Percentiles rank a stretch among this genome's conserved stretches.
These are phyloP conservation scores for Oithona nana DNA, from an alignment of 2,888 invertebrate genomes.

Conservation along the genomic window DNA sequence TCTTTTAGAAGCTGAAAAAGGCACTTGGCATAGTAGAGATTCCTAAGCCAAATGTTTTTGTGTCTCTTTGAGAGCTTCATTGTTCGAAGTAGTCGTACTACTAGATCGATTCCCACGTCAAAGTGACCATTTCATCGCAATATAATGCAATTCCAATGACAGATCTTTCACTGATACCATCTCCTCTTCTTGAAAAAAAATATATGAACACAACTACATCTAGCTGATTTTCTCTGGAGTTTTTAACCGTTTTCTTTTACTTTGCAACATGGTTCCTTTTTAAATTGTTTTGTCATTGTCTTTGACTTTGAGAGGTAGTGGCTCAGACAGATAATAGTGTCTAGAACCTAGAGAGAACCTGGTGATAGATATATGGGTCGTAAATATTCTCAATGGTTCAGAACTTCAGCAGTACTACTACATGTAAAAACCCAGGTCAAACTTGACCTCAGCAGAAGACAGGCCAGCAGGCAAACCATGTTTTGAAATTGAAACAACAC, in stretches of 20 bases:
- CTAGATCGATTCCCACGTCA: not conserved
- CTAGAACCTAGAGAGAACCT: not conserved
- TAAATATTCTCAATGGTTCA: slow-evolving; percentile 1
- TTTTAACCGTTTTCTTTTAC: too few relatives aligned
- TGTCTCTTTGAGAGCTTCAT: not conserved
- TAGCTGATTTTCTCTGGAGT: too few relatives aligned
- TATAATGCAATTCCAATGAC: too few relatives aligned
- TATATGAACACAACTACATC: too few relatives aligned
- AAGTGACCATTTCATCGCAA: not conserved
- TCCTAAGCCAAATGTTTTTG: not conserved
- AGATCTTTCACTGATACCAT: too few relatives aligned
- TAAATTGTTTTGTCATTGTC: not conserved
- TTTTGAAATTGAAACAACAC: too few relatives aligned
- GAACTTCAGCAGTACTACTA: not conserved
- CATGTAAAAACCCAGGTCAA: not conserved
- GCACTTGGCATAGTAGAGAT: not conserved
- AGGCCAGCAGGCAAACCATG: too few relatives aligned
- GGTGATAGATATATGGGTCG: slow-evolving; percentile 10
- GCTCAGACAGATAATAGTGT: not conserved
- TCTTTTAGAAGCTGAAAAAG: not conserved
- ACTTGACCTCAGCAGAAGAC: too few relatives aligned
- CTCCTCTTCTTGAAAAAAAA: too few relatives aligned
- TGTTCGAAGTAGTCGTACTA: not conserved
- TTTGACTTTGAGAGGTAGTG: not conserved
- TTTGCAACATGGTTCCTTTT: too few relatives aligned